These are phyloP conservation scores for Drosophila aff. DNA, from an alignment of 1,140 invertebrate genomes.

Conservation along the genomic window DNA sequence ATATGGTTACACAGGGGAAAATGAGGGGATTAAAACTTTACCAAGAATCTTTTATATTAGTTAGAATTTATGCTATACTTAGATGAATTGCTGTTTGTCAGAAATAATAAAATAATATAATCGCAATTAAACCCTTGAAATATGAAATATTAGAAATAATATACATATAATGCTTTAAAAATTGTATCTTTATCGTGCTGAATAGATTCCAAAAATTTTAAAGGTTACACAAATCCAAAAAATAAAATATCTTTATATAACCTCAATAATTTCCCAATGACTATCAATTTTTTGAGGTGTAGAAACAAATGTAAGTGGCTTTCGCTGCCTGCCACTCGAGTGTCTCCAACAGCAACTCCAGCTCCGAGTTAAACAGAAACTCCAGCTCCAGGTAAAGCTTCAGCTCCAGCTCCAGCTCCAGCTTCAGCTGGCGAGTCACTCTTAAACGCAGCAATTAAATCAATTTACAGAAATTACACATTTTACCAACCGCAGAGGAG, in stretches of 20 bases:
- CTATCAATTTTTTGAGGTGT: background rate
- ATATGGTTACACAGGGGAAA: slow-evolving; percentile 26
- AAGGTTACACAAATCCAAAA: too few relatives aligned
- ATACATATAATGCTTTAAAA: too few relatives aligned
- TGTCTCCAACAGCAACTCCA: slow-evolving; percentile 30
- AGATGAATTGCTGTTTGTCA: too few relatives aligned
- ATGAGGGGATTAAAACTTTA: background rate
- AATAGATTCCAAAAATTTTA: too few relatives aligned
- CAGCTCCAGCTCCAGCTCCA: slow-evolving; percentile 5
- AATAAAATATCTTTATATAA: background rate
- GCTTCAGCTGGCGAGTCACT: slow-evolving; percentile 46
- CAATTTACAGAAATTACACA: slow-evolving; percentile 81
- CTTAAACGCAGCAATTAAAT: slow-evolving; percentile 80
- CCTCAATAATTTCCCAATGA: background rate
- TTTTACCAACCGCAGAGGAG: slow-evolving; percentile 52
- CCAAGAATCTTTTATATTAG: background rate
- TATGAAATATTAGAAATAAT: background rate
- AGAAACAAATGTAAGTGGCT: slow-evolving; percentile 34
- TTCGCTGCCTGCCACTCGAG: slow-evolving; percentile 44
- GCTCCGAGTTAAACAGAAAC: background rate
- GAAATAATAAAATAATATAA: too few relatives aligned
- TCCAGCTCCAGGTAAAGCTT: background rate
- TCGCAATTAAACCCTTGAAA: background rate
- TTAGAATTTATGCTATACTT: too few relatives aligned
- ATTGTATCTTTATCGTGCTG: too few relatives aligned